Conservation (phyloP, 2,888 invertebrate species). For the Chirona hameri region DNA sequence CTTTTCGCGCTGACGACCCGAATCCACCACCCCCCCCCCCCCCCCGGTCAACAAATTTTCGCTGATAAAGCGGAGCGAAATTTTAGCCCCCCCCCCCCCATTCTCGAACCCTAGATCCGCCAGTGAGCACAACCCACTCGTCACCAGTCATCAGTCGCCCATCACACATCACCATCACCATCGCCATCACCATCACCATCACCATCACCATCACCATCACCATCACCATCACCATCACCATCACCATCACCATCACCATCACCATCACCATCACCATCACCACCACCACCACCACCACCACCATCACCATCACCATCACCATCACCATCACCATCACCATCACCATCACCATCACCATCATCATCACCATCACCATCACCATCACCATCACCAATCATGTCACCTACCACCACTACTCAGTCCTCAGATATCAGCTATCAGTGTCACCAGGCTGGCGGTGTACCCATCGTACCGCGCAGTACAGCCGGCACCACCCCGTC, state of each 20-base stretch:
- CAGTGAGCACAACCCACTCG: no score
- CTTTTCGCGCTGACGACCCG: no score
- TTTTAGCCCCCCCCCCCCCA: no score
- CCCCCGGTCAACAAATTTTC: no score
- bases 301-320: not conserved
- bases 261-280: constrained; percentile 1
- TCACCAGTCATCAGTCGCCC: not conserved
- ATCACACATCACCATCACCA: constrained; percentile 25
- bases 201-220: not conserved
- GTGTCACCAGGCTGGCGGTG: no score
- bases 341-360: not conserved
- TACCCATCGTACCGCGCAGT: no score
- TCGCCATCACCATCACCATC: not conserved
- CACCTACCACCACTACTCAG: no score
- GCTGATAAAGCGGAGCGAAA: no score
- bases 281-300: not conserved
- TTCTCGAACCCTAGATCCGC: no score
- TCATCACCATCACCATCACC: constrained; percentile 5
- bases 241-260: not conserved
- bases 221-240: not conserved
- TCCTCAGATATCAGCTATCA: no score
- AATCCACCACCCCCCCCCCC: no score
- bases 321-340: constrained; percentile 8
- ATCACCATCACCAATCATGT: constrained; percentile 2
- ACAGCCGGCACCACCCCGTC: no score